phyloP scores from a whole-genome alignment of 2,888 invertebrate genomes.

The Microctonus brassicae region DNA sequence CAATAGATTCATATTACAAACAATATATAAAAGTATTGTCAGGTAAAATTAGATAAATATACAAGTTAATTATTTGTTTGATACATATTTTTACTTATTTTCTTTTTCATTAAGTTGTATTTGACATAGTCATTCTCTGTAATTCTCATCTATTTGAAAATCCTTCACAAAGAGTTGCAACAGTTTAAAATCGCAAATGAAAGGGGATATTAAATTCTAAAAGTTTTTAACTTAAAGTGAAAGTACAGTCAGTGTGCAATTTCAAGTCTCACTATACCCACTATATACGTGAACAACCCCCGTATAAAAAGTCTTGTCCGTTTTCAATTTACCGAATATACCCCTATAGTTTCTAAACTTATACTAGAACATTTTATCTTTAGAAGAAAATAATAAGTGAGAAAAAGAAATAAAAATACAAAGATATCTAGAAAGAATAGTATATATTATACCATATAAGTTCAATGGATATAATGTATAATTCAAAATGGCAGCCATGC shows the following conservation, averaged over 20 bases:
- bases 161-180: neutral
- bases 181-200: neutral
- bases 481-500: conserved; percentile 39
- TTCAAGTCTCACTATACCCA: neutral
- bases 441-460: too few relatives aligned
- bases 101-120: neutral
- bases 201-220: conserved; percentile 4
- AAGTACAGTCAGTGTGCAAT: neutral
- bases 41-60: too few relatives aligned
- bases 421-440: neutral
- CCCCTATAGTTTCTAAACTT: neutral
- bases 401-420: neutral
- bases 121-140: neutral
- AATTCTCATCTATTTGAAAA: neutral
- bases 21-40: too few relatives aligned
- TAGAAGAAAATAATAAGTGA: neutral
- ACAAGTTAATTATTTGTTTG: too few relatives aligned
- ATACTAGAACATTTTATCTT: neutral
- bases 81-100: too few relatives aligned
- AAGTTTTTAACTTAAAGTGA: conserved; percentile 8
- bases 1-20: neutral
- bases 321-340: neutral
- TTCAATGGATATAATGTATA: neutral
- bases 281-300: neutral
- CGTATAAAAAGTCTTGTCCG: neutral